Conservation (phyloP, 2,113 vertebrate species). For the Promerops cafer region DNA sequence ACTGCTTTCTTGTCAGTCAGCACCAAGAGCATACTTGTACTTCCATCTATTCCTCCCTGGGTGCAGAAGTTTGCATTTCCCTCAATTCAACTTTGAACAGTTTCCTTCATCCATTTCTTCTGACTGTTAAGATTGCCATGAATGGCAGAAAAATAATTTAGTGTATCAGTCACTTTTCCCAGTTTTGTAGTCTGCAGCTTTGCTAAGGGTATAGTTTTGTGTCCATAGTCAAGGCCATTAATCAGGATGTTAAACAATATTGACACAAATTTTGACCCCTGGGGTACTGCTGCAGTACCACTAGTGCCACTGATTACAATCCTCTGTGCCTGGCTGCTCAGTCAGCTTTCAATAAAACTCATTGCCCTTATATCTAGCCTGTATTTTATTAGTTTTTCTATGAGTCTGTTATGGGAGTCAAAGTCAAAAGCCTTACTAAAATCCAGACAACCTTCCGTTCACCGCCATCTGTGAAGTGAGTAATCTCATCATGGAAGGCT, state of each 20-base stretch:
- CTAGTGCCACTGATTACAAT: neutral
- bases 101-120: neutral
- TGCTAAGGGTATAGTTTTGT: neutral
- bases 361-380: neutral
- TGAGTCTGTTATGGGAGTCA: neutral
- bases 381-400: neutral
- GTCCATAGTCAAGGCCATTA: neutral
- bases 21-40: neutral
- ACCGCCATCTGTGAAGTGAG: rapidly evolving
- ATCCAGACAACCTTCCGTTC: neutral
- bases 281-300: neutral
- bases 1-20: neutral
- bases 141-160: neutral
- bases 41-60: neutral
- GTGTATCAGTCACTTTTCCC: neutral
- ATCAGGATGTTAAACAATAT: neutral
- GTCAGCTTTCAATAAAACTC: neutral
- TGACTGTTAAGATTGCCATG: neutral
- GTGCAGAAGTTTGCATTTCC: neutral
- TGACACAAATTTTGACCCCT: neutral
- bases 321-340: neutral
- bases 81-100: neutral
- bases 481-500: neutral
- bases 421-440: neutral
- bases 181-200: neutral